These are phyloP conservation scores for Pseudanteris insignis DNA, from an alignment of 2,888 invertebrate genomes.

Conservation along the genomic window DNA sequence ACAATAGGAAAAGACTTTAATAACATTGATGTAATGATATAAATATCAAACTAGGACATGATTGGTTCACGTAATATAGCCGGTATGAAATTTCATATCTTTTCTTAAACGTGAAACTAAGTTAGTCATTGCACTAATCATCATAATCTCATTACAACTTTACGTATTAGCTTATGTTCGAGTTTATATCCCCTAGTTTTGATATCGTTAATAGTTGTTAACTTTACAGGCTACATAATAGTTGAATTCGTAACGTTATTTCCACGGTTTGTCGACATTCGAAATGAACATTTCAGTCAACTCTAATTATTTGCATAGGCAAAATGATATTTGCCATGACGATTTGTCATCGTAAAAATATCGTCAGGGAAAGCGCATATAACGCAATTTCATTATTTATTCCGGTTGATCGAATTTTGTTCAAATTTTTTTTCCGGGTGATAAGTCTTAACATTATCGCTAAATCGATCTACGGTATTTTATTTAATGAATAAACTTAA, in stretches of 20 bases:
- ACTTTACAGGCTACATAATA: constrained; percentile 11
- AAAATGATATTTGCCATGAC: too few species aligned
- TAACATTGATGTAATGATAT: not conserved
- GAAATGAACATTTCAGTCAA: too few species aligned
- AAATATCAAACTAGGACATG: not conserved
- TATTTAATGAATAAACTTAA: too few species aligned
- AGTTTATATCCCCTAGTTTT: constrained; percentile 9
- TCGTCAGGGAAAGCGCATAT: too few species aligned
- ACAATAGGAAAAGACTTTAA: not conserved
- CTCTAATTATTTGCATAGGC: too few species aligned
- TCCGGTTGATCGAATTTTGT: too few species aligned
- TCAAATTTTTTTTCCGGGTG: too few species aligned
- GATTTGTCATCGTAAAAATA: too few species aligned
- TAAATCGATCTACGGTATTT: too few species aligned
- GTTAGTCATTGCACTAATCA: constrained; percentile 3
- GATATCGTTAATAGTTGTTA: constrained; percentile 20
- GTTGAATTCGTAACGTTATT: constrained; percentile 14
- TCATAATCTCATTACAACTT: constrained; percentile 1
- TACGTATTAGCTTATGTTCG: constrained; percentile 10
- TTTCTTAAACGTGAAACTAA: not conserved
- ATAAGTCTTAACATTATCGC: too few species aligned
- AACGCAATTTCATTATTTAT: too few species aligned
- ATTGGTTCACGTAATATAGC: not conserved
- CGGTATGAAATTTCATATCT: not conserved
- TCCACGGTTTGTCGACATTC: too few species aligned